These are phyloP conservation scores for Coelinius sp. DNA, from an alignment of 2,888 invertebrate genomes.

Conservation along the genomic window DNA sequence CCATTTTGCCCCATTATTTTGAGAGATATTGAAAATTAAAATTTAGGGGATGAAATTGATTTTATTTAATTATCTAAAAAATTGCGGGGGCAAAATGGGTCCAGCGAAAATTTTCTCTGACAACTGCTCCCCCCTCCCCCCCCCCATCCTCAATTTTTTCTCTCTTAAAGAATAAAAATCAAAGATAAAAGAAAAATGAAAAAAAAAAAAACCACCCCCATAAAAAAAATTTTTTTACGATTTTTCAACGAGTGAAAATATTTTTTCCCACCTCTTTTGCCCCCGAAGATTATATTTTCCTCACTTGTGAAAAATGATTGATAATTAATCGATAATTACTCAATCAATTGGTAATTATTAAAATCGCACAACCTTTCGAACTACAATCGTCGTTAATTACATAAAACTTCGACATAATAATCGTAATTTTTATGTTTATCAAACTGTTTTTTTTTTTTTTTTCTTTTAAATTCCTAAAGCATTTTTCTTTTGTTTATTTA, in stretches of 20 bases:
- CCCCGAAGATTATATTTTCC: background rate
- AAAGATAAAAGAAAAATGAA: background rate
- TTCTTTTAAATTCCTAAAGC: constrained; percentile 50
- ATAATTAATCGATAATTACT: background rate
- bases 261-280: background rate
- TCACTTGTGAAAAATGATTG: background rate
- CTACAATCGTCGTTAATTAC: constrained; percentile 7
- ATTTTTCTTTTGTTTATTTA: constrained; percentile 44
- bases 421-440: constrained; percentile 39
- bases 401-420: constrained; percentile 30
- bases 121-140: background rate
- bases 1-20: background rate
- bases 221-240: background rate
- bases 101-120: background rate
- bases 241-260: background rate
- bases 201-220: background rate
- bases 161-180: too few relatives aligned
- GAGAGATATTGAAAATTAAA: background rate
- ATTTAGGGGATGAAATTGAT: background rate
- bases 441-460: too few relatives aligned
- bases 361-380: constrained; percentile 49
- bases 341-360: constrained; percentile 39
- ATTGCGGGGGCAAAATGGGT: background rate
- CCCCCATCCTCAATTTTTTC: too few relatives aligned
- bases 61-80: background rate